Conservation (phyloP, 1,140 invertebrate genomes). For the Adoxophyes honmai region DNA sequence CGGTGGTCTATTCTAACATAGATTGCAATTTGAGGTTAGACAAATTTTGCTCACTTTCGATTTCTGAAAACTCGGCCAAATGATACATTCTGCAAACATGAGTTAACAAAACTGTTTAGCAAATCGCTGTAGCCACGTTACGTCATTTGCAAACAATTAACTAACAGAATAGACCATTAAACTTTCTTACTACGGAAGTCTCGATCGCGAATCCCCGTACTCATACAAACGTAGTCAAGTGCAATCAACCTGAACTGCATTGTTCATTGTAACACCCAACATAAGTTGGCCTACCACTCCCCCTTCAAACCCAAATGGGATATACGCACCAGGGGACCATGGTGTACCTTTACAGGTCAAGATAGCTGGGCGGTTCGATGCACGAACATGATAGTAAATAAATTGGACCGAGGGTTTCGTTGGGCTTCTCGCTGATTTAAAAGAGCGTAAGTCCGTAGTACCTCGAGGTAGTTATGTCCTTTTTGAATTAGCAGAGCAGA, state of each 20-base stretch:
- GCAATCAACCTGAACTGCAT: slow-evolving; percentile 64
- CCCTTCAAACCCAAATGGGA: slow-evolving; percentile 7
- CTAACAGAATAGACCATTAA: slow-evolving; percentile 41
- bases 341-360: not conserved
- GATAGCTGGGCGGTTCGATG: slow-evolving; percentile 34
- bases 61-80: not conserved
- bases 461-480: too few relatives aligned
- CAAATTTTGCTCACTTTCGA: not conserved
- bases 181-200: slow-evolving; percentile 50
- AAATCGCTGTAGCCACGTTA: not conserved
- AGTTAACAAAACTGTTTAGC: not conserved
- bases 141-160: not conserved
- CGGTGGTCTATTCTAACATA: slow-evolving; percentile 2
- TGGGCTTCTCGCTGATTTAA: slow-evolving; percentile 22
- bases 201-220: slow-evolving; percentile 40
- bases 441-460: too few relatives aligned
- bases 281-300: slow-evolving; percentile 24
- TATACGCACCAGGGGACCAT: not conserved
- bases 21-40: not conserved
- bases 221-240: slow-evolving; percentile 32
- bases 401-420: slow-evolving; percentile 41
- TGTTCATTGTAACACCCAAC: slow-evolving; percentile 39
- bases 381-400: slow-evolving; percentile 57
- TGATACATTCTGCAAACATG: not conserved
- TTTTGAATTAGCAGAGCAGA: too few relatives aligned